Base-by-base conservation (phyloP, 2,888 invertebrate species). In the Dynastes grantii region DNA sequence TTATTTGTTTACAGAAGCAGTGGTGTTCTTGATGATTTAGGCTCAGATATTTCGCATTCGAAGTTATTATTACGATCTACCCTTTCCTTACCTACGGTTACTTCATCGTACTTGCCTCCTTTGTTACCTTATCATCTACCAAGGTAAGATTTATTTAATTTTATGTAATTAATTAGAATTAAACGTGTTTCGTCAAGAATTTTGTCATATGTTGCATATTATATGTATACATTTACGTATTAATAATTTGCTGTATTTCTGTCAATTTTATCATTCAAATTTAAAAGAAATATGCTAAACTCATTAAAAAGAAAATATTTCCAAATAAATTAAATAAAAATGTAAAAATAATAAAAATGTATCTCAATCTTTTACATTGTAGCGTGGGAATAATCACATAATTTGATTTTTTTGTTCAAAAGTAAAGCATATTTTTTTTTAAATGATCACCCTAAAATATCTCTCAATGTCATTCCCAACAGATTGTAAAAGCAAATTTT, bases 11-110 rank as follows among this genome's bases (percentile, higher is more conserved):
- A 49, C 84, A 91, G 91, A 87, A 91, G 91, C 84, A 91, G 91
- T 85, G 91, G 91, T 80, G 90, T 91, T 81, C 89, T 90, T 83
- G 92, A 92, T 82, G 91, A 92, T 81, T 90, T 90, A 65, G 91
- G 91, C 81, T 85, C 89, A 22, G 91, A 92, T 78, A 86, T 84
- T 2, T 81, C 85, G 53, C 85, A 85, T 78, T 84, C 81, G 77
- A 87, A 88, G 82, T 79, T 85, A 49, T 83, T 84, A 71, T 82
- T 89, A 81, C 84, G 89, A 64, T 88, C 89, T 27, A 90, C 90
- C 8, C 87, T 89, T 82, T 90, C 90, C 51, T 84, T 90, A 78
- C 90, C 90, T 9, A 86, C 85, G 76, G 88, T 88, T 11, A 55
- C 67, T 51, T 68, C 78, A 58, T 76, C 78, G 6, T 63, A 58